Conservation (phyloP, 2,113 vertebrate species). For the Nycticorax nycticorax region DNA sequence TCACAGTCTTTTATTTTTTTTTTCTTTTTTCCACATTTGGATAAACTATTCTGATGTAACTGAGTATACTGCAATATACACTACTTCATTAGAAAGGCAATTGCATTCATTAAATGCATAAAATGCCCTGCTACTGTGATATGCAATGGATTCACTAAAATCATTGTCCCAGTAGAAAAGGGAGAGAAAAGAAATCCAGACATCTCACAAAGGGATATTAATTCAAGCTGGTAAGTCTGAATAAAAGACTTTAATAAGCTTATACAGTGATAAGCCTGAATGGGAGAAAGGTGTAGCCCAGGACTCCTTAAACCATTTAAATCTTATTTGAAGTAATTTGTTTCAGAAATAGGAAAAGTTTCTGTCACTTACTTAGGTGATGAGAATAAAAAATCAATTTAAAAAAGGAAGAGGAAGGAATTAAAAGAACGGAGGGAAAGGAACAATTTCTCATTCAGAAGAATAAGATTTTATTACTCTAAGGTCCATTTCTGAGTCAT, state of each 20-base stretch:
- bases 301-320: constrained; percentile 7
- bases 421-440: background rate
- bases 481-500: background rate
- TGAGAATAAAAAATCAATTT: background rate
- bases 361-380: background rate
- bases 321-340: background rate
- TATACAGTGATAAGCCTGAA: background rate
- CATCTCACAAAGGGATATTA: background rate
- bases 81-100: background rate
- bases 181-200: background rate
- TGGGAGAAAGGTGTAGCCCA: background rate
- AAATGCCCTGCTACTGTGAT: background rate
- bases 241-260: constrained; percentile 9
- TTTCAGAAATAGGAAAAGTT: background rate
- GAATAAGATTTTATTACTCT: background rate
- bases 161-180: background rate
- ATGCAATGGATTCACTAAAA: background rate
- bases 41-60: background rate
- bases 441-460: background rate
- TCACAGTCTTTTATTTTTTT: background rate
- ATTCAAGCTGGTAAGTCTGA: background rate
- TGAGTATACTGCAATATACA: background rate
- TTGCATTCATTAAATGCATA: background rate
- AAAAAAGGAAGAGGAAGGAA: background rate
- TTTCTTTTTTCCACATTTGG: background rate